phyloP scores from a whole-genome alignment of 2,888 invertebrate genomes.

The Philopedon plagiatum region DNA sequence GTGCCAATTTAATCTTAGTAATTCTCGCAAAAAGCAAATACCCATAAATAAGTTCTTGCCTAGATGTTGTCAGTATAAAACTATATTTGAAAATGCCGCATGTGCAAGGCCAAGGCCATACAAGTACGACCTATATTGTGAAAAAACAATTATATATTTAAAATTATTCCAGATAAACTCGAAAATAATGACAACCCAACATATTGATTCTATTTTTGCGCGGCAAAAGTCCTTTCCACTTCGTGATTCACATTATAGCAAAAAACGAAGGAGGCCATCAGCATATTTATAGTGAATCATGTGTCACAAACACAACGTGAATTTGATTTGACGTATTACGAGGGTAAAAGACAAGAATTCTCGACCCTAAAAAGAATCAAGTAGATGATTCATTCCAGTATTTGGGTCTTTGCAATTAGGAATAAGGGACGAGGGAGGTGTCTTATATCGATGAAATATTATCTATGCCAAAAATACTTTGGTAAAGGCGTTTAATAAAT shows the following conservation, averaged over 20 bases:
- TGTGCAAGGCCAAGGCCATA: no score
- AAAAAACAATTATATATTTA: no score
- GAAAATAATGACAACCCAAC: not conserved
- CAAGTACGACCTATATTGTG: no score
- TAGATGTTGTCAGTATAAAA: no score
- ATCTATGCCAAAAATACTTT: not conserved
- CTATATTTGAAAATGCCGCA: no score
- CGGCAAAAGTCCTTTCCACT: conserved; percentile 33
- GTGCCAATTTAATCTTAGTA: not conserved
- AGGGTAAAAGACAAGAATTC: conserved; percentile 43
- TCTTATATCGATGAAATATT: conserved; percentile 31
- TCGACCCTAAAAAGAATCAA: conserved; percentile 43
- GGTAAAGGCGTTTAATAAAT: no score
- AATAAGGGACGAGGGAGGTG: conserved; percentile 11
- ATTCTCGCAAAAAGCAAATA: not conserved
- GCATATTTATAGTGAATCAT: conserved; percentile 48
- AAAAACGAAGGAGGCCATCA: conserved; percentile 38
- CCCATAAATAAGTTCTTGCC: not conserved
- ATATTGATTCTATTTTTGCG: not conserved
- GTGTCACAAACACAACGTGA: conserved; percentile 46
- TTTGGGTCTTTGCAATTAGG: conserved; percentile 41
- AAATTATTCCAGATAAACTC: no score
- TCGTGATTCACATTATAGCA: conserved; percentile 39
- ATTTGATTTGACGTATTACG: conserved; percentile 46
- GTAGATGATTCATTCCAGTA: conserved; percentile 38